A percentile compares a stretch with the other conserved stretches of the same genome.
These are phyloP conservation scores for Atta cephalotes DNA, from an alignment of 1,140 invertebrate genomes.

Conservation along the genomic window DNA sequence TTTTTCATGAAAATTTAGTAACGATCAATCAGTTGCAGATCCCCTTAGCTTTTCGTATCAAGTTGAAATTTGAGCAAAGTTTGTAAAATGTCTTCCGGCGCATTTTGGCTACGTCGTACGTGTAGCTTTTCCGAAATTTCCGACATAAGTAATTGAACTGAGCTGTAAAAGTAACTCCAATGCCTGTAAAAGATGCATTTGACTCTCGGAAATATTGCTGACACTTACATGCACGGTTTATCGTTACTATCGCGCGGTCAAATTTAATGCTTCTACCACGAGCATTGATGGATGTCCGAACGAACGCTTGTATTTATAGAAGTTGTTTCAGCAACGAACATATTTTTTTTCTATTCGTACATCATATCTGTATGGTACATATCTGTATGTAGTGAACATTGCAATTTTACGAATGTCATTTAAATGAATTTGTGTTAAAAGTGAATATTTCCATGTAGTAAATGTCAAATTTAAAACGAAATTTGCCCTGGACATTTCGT, in stretches of 20 bases:
- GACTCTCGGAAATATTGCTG: slow-evolving; percentile 16
- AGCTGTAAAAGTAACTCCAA: slow-evolving; percentile 28
- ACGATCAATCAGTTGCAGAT: not conserved
- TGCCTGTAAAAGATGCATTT: slow-evolving; percentile 46
- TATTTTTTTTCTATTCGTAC: not conserved
- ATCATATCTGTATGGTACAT: not conserved
- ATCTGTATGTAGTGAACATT: not conserved
- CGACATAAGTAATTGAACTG: slow-evolving; percentile 38
- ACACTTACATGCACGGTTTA: slow-evolving; percentile 28
- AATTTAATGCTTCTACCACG: slow-evolving; percentile 25
- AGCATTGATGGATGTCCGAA: not conserved
- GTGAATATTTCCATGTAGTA: not conserved
- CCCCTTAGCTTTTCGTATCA: not conserved
- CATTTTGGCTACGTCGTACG: not conserved
- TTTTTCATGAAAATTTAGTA: not conserved
- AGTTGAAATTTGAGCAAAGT: not conserved
- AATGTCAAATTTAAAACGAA: not conserved
- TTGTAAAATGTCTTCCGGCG: not conserved
- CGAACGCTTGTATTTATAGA: not conserved
- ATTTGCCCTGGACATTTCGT: not conserved
- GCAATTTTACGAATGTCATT: not conserved
- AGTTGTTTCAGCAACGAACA: not conserved
- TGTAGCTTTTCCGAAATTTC: slow-evolving; percentile 34
- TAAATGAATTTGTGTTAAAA: not conserved
- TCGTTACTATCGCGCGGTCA: not conserved